These are phyloP conservation scores for Threskiornis aethiopicus DNA, from an alignment of 2,797 vertebrate species.

Conservation along the genomic window DNA sequence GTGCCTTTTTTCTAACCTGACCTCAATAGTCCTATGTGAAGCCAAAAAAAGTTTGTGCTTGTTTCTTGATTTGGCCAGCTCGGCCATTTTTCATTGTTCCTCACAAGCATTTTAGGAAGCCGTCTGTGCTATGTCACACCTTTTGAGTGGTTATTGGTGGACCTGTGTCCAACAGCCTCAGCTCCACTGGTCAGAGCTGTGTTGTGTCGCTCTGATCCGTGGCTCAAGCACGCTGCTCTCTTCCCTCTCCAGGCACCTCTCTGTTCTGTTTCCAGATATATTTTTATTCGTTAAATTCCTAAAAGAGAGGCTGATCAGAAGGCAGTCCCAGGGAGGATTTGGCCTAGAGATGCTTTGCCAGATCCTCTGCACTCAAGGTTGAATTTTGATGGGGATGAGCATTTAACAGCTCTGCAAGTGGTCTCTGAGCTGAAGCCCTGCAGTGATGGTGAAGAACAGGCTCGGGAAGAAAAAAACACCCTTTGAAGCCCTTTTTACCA, in stretches of 20 bases:
- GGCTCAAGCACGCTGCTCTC: not conserved
- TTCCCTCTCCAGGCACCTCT: not conserved
- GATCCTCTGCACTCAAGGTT: not conserved
- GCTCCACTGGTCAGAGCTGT: not conserved
- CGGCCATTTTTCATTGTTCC: not conserved
- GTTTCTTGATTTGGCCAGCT: not conserved
- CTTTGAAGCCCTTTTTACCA: slow-evolving; percentile 42
- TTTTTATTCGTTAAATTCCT: not conserved
- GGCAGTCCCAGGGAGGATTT: not conserved
- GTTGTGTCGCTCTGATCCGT: not conserved
- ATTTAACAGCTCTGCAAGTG: not conserved
- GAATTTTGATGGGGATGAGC: not conserved
- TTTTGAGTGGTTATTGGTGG: not conserved
- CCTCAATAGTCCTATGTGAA: not conserved
- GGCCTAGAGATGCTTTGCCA: not conserved
- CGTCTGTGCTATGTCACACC: not conserved
- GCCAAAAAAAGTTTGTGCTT: not conserved
- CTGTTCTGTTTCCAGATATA: not conserved
- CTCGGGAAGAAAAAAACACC: not conserved
- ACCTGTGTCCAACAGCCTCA: not conserved
- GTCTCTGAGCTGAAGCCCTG: not conserved
- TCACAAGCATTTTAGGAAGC: not conserved
- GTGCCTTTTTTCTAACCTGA: not conserved
- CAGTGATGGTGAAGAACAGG: not conserved
- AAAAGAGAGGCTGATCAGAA: not conserved